phyloP scores from a whole-genome alignment of 1,140 invertebrate species.

The Diachasmimorpha longicaudata region DNA sequence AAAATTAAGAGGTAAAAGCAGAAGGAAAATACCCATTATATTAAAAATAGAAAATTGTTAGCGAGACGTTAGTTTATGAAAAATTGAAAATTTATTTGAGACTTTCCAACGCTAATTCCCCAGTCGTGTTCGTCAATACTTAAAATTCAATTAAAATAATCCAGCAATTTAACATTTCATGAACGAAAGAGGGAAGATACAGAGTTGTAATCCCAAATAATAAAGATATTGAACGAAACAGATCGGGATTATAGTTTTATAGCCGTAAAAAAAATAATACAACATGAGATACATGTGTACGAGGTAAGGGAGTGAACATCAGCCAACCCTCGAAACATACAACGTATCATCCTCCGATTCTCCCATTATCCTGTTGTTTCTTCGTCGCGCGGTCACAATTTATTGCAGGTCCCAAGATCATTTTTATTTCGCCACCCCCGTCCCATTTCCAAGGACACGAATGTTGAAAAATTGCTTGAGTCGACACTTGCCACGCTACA shows the following conservation, averaged over 20 bases:
- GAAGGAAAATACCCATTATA: too few species aligned
- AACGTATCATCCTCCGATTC: conserved; percentile 51
- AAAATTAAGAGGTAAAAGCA: too few species aligned
- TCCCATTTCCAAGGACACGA: neutral
- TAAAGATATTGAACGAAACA: neutral
- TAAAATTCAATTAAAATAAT: neutral
- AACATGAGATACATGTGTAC: neutral
- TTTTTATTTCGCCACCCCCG: neutral
- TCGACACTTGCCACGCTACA: conserved; percentile 43
- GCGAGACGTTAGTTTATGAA: too few species aligned
- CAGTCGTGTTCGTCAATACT: too few species aligned
- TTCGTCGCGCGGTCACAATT: conserved; percentile 45
- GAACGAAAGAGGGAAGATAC: neutral
- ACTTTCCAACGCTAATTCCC: too few species aligned
- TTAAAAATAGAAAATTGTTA: too few species aligned
- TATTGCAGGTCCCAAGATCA: conserved; percentile 38
- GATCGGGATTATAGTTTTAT: neutral
- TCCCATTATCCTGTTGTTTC: conserved; percentile 54
- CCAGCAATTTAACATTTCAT: neutral
- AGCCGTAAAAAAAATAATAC: conserved; percentile 24
- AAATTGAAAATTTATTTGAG: too few species aligned
- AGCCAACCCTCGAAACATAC: neutral
- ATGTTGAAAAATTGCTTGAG: too few species aligned
- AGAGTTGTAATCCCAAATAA: neutral
- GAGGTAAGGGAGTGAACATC: neutral